These are phyloP conservation scores for Epinephelus fuscoguttatus DNA, from an alignment of 2,113 vertebrate species.

Conservation along the genomic window DNA sequence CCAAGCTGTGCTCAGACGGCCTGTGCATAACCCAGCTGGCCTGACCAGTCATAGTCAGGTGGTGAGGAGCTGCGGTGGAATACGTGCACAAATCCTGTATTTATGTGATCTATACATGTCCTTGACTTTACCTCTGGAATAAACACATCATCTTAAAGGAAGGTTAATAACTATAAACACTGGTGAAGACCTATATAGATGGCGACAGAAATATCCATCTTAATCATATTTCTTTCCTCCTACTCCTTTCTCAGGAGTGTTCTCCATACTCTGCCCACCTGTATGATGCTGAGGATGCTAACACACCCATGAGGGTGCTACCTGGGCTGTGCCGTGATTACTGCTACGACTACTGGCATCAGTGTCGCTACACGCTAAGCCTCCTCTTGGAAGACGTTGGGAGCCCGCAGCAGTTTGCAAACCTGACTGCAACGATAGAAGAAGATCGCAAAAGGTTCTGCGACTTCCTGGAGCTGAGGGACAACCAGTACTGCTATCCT, in stretches of 20 bases:
- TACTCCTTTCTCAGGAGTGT: slow-evolving; percentile 80
- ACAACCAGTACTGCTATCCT: slow-evolving; percentile 88
- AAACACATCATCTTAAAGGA: background rate
- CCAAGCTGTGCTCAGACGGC: slow-evolving; percentile 59
- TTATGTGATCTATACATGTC: slow-evolving; percentile 41
- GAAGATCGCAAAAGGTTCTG: slow-evolving; percentile 83
- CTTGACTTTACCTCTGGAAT: slow-evolving; percentile 13
- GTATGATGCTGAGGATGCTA: slow-evolving; percentile 87
- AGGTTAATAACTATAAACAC: background rate
- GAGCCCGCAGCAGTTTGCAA: slow-evolving; percentile 50
- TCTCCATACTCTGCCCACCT: slow-evolving; percentile 88
- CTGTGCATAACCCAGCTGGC: slow-evolving; percentile 70
- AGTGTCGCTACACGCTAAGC: slow-evolving; percentile 85
- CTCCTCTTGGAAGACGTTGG: slow-evolving; percentile 77
- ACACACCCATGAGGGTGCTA: slow-evolving; percentile 84
- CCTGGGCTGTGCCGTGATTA: slow-evolving; percentile 86
- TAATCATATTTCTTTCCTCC: background rate
- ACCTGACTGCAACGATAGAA: slow-evolving; percentile 76
- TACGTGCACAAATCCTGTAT: slow-evolving; percentile 14
- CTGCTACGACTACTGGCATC: slow-evolving; percentile 84
- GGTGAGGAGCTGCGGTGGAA: slow-evolving; percentile 19
- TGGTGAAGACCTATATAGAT: background rate
- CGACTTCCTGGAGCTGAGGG: slow-evolving; percentile 83
- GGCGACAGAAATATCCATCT: background rate
- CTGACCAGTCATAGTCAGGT: slow-evolving; percentile 47